Conservation (phyloP, 2,113 vertebrate species). For the Pandion haliaetus region DNA sequence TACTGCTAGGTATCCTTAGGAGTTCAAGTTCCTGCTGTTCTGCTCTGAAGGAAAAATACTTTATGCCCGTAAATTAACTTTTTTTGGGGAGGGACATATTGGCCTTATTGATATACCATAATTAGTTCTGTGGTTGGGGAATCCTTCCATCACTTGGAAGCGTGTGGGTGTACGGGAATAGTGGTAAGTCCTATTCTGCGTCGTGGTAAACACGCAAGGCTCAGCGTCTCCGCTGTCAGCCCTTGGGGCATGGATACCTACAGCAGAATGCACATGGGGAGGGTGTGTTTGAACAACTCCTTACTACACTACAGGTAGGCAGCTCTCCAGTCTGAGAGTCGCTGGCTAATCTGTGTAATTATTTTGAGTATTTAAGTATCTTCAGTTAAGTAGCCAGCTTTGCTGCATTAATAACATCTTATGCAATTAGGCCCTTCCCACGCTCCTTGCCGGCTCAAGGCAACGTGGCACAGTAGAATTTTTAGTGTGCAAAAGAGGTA, state of each 20-base stretch:
- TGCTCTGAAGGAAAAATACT: neutral
- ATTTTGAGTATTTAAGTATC: conserved; percentile 41
- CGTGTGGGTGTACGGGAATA: rapidly evolving
- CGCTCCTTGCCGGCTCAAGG: neutral
- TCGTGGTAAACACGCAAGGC: neutral
- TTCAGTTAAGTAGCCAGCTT: conserved; percentile 43
- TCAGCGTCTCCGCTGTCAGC: neutral
- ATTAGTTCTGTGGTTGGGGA: neutral
- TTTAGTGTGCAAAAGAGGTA: neutral
- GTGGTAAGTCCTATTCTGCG: neutral
- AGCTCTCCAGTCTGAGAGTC: neutral
- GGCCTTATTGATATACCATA: neutral
- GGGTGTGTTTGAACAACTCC: neutral
- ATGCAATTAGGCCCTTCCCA: conserved; percentile 19
- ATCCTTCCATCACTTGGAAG: neutral
- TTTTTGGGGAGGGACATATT: neutral
- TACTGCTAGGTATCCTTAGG: neutral
- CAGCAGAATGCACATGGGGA: rapidly evolving
- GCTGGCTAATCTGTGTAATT: conserved; percentile 27
- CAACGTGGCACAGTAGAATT: rapidly evolving
- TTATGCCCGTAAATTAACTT: neutral
- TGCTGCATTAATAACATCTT: conserved; percentile 40
- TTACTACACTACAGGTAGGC: neutral
- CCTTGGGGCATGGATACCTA: rapidly evolving
- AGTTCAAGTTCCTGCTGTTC: neutral